Conservation (phyloP, 2,113 vertebrate genomes). For the Raja brachyura region DNA sequence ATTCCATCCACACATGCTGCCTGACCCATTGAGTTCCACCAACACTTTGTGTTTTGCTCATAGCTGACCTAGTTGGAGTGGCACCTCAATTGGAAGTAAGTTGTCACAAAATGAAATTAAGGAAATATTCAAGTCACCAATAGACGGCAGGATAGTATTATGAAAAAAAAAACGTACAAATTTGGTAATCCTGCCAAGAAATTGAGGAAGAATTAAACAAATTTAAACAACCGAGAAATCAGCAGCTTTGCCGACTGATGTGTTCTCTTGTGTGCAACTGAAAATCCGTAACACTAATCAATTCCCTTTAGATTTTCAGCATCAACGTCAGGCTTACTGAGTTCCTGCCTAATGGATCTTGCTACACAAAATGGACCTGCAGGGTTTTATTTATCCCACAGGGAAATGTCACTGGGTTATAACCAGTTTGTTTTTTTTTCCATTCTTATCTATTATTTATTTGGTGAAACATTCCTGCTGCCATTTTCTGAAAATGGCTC, state of each 20-base stretch:
- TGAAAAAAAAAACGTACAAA: not conserved
- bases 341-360: slow-evolving; percentile 62
- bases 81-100: not conserved
- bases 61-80: not conserved
- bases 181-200: not conserved
- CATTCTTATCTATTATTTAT: slow-evolving; percentile 63
- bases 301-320: slow-evolving; percentile 49
- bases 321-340: slow-evolving; percentile 48
- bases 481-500: slow-evolving; percentile 47
- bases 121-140: not conserved
- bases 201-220: not conserved
- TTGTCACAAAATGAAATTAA: not conserved
- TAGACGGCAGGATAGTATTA: not conserved
- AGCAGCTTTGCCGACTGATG: not conserved
- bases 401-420: slow-evolving; percentile 49
- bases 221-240: not conserved
- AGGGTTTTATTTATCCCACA: slow-evolving; percentile 50
- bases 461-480: slow-evolving; percentile 46
- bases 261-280: slow-evolving; percentile 45
- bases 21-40: no score
- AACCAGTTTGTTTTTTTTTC: slow-evolving; percentile 49
- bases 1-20: no score
- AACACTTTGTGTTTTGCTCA: no score
- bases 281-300: slow-evolving; percentile 46
- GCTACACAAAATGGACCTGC: slow-evolving; percentile 49